phyloP scores from a whole-genome alignment of 2,888 invertebrate genomes.

The Amblyteles armatorius region DNA sequence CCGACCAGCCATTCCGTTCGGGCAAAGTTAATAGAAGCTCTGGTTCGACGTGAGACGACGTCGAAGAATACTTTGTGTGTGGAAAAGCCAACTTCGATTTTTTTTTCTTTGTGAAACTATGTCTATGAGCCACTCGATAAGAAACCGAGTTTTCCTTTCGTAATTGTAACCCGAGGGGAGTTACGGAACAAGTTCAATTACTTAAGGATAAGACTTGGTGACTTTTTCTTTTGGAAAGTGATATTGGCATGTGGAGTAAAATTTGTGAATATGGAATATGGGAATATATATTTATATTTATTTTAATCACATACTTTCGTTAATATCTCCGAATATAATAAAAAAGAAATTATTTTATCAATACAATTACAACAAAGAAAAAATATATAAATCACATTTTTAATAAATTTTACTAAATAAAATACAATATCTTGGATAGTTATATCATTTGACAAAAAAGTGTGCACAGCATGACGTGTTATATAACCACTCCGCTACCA shows the following conservation, averaged over 20 bases:
- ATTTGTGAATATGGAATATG: background rate
- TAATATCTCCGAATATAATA: no score
- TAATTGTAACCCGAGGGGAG: background rate
- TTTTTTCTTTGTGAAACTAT: background rate
- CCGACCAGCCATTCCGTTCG: slow-evolving; percentile 43
- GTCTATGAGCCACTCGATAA: background rate
- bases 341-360: no score
- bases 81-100: background rate
- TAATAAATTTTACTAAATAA: no score
- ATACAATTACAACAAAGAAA: no score
- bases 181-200: background rate
- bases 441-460: no score
- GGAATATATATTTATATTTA: no score
- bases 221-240: background rate
- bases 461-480: no score
- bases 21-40: slow-evolving; percentile 56
- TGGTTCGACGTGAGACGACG: slow-evolving; percentile 33
- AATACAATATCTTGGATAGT: no score
- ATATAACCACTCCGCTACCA: no score
- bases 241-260: no score
- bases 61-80: slow-evolving; percentile 3
- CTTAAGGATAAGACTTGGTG: background rate
- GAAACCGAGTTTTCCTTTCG: background rate
- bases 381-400: no score
- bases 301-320: no score